phyloP scores from a whole-genome alignment of 2,113 vertebrate genomes.

The Poeciliopsis prolifica region DNA sequence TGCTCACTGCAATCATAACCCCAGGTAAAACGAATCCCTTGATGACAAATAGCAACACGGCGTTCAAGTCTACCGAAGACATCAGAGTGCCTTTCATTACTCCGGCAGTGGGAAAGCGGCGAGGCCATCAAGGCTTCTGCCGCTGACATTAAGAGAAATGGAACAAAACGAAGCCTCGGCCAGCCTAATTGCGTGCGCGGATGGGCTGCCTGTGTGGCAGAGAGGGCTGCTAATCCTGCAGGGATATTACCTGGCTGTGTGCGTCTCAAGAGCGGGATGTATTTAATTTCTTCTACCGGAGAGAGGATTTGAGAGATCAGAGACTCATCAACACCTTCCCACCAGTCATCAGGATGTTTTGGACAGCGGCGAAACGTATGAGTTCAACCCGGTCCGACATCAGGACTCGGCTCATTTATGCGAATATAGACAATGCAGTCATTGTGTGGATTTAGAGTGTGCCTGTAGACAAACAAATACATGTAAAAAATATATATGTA shows the following conservation, averaged over 20 bases:
- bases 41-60: conserved; percentile 33
- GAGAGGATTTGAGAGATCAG: conserved; percentile 32
- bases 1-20: conserved; percentile 30
- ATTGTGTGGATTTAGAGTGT: not conserved
- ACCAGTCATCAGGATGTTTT: conserved; percentile 39
- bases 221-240: conserved; percentile 69
- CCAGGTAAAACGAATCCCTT: conserved; percentile 39
- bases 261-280: conserved; percentile 60
- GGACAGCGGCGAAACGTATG: not conserved
- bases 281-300: conserved; percentile 59
- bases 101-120: conserved; percentile 56
- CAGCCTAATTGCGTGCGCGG: conserved; percentile 67
- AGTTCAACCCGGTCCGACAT: not conserved
- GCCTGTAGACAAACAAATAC: not conserved
- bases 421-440: not conserved
- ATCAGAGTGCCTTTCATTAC: conserved; percentile 47
- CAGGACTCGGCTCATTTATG: not conserved
- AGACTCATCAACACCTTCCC: conserved; percentile 53
- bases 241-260: conserved; percentile 67
- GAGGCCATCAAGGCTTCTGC: conserved; percentile 63
- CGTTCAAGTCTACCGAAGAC: conserved; percentile 43
- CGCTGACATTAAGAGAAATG: conserved; percentile 75
- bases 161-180: conserved; percentile 70
- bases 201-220: conserved; percentile 57
- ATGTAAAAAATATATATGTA: too few relatives aligned